These are phyloP conservation scores for Bombus breviceps DNA, from an alignment of 1,140 invertebrate genomes.

Conservation along the genomic window DNA sequence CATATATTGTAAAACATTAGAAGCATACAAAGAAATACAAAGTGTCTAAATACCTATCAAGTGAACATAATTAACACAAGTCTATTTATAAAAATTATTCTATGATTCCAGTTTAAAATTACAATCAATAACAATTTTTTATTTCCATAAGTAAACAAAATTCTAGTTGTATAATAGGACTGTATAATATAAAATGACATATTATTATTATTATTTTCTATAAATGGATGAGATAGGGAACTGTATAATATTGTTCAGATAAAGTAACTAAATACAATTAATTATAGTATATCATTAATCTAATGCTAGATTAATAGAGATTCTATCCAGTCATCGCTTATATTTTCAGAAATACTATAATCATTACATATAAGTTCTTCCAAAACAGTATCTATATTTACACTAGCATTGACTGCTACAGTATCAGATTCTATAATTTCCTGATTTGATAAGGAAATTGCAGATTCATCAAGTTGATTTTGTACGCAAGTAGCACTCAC, in stretches of 20 bases:
- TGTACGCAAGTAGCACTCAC: background rate
- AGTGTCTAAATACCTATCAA: too few relatives aligned
- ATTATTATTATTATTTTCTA: background rate
- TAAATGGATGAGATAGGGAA: background rate
- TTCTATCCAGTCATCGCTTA: slow-evolving; percentile 46
- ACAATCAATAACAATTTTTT: background rate
- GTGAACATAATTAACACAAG: background rate
- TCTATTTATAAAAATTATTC: background rate
- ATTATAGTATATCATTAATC: background rate
- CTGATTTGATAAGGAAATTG: background rate
- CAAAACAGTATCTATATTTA: slow-evolving; percentile 35
- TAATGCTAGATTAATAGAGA: slow-evolving; percentile 13
- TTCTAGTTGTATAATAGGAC: background rate
- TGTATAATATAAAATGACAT: background rate
- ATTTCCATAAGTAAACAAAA: background rate
- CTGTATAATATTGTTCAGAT: background rate
- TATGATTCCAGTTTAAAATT: background rate
- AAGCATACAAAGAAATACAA: too few relatives aligned
- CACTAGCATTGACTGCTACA: background rate
- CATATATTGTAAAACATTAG: too few relatives aligned
- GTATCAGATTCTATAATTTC: background rate
- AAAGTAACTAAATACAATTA: background rate
- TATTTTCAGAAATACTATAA: slow-evolving; percentile 9
- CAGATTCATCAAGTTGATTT: slow-evolving; percentile 5
- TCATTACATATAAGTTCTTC: slow-evolving; percentile 25